Conservation (phyloP, 2,888 invertebrate species). For the Philereme vetulata region DNA sequence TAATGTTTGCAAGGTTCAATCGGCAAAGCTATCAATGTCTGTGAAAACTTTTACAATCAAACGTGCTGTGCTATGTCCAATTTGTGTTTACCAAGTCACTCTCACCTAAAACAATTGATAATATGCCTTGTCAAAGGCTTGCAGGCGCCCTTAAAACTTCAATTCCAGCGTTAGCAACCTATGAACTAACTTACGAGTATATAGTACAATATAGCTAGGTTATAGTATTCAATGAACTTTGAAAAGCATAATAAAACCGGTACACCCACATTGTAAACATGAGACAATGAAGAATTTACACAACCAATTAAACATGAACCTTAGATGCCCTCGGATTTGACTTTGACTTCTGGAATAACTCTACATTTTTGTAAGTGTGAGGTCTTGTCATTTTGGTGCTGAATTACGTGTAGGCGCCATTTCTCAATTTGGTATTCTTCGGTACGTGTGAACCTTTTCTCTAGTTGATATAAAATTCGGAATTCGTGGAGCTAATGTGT, state of each 20-base stretch:
- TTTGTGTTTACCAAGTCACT: too few relatives aligned
- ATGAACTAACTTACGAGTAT: too few relatives aligned
- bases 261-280: slow-evolving; percentile 66
- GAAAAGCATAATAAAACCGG: slow-evolving; percentile 59
- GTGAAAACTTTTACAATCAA: too few relatives aligned
- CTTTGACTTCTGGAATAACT: slow-evolving; percentile 34
- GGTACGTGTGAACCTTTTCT: slow-evolving; percentile 60
- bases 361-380: slow-evolving; percentile 32
- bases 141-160: too few relatives aligned
- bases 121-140: too few relatives aligned
- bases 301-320: slow-evolving; percentile 54
- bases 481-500: slow-evolving; percentile 51
- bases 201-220: too few relatives aligned
- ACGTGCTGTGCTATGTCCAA: too few relatives aligned
- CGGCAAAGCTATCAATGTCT: too few relatives aligned
- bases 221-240: slow-evolving; percentile 49
- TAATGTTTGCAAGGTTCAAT: too few relatives aligned
- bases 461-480: slow-evolving; percentile 61
- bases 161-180: too few relatives aligned
- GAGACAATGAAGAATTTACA: slow-evolving; percentile 63
- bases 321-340: slow-evolving; percentile 32
- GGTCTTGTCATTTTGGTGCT: slow-evolving; percentile 44
- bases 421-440: slow-evolving; percentile 56
- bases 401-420: slow-evolving; percentile 59
- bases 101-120: too few relatives aligned